Base-by-base conservation (phyloP, 2,797 vertebrate species). In the Psittacula echo region DNA sequence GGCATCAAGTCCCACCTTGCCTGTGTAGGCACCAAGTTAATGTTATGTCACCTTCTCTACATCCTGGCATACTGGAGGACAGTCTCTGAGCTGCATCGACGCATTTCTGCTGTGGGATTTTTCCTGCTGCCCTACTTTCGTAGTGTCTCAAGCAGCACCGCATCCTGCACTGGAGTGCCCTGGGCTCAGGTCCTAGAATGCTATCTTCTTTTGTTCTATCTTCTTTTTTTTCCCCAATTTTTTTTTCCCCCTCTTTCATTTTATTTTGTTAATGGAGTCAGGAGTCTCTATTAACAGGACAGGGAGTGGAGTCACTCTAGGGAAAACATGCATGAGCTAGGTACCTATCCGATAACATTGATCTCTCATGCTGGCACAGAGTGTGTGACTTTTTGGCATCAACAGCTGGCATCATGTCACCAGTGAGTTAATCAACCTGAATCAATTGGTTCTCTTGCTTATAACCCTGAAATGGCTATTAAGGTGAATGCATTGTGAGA, bases 101-200 rank as follows among this genome's bases (percentile, higher is more conserved):
- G 30, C 34, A 19, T 54, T 82, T 75, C 71, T 83, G 20, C 41
- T 47, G 5, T 1, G 7, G 82, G 26, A 5, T 50, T 84, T 93
- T 53, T 56, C 48, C 21, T 47, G 12, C 16, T 87, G 85, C 60
- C 37, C 45, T 75, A 20, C 30, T 20, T 54, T 48, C 5, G 4
- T 37, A 11, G 11, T 42, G 11, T 39, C 16, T 45, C 45, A 75
- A 24, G 37, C 47, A 67, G 12, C 13, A 39, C 2, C 10, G 21
- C 50, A 26, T 10, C 24, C 34, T 62, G 15, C 0, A 0, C 18
- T 4, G 8, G 37, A 47, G 41, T 29, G 18, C 26, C 41, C 24
- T 51, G 44, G 7, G 7, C n/a, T 67, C 45, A 75, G n/a, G 5
- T 65, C 16, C 66, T 26, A 4, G 21, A 50, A 39, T 8, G 7